Evolutionary conservation across 2,797 vertebrate species (phyloP), one percentile per base, ranked within the genome.

Genomic region (Poeciliopsis presidionis): DNA sequence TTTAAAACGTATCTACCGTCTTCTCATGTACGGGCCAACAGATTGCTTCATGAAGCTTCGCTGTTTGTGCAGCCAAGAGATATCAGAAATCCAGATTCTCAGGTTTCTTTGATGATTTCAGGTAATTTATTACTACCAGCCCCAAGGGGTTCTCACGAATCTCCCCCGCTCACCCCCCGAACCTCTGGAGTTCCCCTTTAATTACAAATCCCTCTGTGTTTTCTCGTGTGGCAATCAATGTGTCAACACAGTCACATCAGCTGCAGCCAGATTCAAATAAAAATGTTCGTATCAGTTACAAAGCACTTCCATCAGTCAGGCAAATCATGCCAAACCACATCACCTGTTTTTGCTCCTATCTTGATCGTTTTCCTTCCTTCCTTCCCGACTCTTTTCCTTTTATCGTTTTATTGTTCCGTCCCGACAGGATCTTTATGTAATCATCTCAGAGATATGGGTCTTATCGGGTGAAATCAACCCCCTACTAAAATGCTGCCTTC

Each of bases 111-210:
- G 51, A 75, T 84, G 45, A 85, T 85, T 88, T 89, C 49, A 75
- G 25, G 72, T 86, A 77, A 91, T 90, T 91, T 78, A 91, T 85
- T 87, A 78, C 51, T 67, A 81, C 20, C 20, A 61, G 87, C 91
- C 87, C 57, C 57, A 30, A 87, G 86, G 86, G 70, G 81, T 79
- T 91, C 79, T 73, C 77, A 43, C 77, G 55, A 80, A 69, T 67
- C 82, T 69, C 91, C 73, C 77, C 72, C 89, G 7, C 39, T 41
- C 79, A 6, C 14, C 4, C 46, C 1, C 43, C 43, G 79, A 57
- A 33, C n/a, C 74, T 73, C 77, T 78, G 93, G 93, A 89, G 86
- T 93, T 94, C 80, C 92, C 93, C 92, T 83, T 53, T 82, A 89
- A 90, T 91, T 87, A 85, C 70, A 78, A 14, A 78, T 79, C 81